Evolutionary conservation across 2,888 invertebrate species (phyloP), one percentile per base, ranked within the genome.

Genomic region (Gari tellinella): DNA sequence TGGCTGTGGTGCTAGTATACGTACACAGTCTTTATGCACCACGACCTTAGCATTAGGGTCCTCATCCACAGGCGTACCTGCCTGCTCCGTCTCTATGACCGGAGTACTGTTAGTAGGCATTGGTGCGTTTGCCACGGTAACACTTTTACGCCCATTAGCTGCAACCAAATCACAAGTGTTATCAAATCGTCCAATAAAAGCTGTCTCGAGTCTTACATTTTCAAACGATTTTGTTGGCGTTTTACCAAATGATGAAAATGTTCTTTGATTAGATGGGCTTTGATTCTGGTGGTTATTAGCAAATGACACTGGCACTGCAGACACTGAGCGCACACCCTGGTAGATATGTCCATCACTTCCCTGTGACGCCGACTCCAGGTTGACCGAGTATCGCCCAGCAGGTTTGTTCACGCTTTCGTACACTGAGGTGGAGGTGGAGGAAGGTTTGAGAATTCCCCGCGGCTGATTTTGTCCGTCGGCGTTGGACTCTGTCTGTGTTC

Each of bases 171-270:
- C 69, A 66, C 69, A 58, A 7, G 58, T 17, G 45, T 65, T 72
- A 21, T 79, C 75, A 31, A 65, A 43, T 48, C 82, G 81, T 21
- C 85, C 85, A 17, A 85, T 64, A 75, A 85, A 85, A 40, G 85
- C 85, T 23, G 85, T 85, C 64, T 85, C 85, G 68, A 85, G 68
- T 19, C 77, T 73, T 19, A 85, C 77, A 77, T 68, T 81, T 68
- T 82, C 82, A 60, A 43, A 63, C 14, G 72, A 74, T 56, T 64
- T 76, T 19, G 69, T 61, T 40, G 80, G 63, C n/a, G 72, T 37
- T 38, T 67, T 69, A 19, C 77, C 68, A 43, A 79, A 79, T 10
- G 76, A 72, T n/a, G 65, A 63, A 38, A 74, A 72, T 19, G 45
- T 31, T 12, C 53, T 63, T 21, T 45, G 64, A 21, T 61, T 21